Evolutionary conservation across 2,797 vertebrate genomes (phyloP), one percentile per base, ranked within the genome.

Genomic region (Rhinella marina): DNA sequence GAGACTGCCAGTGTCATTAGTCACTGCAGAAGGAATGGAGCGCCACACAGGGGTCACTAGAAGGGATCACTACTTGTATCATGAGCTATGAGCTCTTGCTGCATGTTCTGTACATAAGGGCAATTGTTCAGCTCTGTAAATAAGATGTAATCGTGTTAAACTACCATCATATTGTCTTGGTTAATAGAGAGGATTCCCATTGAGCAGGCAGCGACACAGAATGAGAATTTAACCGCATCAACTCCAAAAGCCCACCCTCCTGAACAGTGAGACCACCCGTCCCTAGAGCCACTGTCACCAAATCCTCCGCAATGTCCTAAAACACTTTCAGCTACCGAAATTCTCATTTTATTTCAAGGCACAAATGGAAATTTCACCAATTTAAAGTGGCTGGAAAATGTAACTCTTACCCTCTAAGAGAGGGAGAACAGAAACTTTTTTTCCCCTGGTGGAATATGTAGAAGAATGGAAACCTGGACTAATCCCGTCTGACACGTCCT

Each of bases 301-400:
- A 56, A 56, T 56, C 54, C 54, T 41, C 32, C 32, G 32, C 32
- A 41, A 41, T 41, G 32, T 41, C 54, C 14, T 0, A 56, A 14
- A 2, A 56, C 41, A 41, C 41, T 41, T 41, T 41, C 41, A 41
- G 41, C 41, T 41, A 41, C 41, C 3, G 4, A 41, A 41, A 41
- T 41, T 41, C 41, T 41, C 41, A 10, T 59, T 84, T 86, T 81
- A 84, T 12, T 70, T 54, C 61, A 21, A 25, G 50, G n/a, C 76
- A 91, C 91, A 91, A 92, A 91, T 91, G 91, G 92, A 93, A 93
- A 90, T 87, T 0, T n/a, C 1, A 41, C 41, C 41, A 81, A 83
- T 1, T 82, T 84, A 62, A 0, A 0, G 64, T 87, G 88, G 90
- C 91, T 92, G 92, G 92, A 93, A 90, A 92, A 90, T 91, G 90